These are phyloP conservation scores for Canis aureus DNA, from an alignment of 2,113 vertebrate genomes.

Conservation along the genomic window DNA sequence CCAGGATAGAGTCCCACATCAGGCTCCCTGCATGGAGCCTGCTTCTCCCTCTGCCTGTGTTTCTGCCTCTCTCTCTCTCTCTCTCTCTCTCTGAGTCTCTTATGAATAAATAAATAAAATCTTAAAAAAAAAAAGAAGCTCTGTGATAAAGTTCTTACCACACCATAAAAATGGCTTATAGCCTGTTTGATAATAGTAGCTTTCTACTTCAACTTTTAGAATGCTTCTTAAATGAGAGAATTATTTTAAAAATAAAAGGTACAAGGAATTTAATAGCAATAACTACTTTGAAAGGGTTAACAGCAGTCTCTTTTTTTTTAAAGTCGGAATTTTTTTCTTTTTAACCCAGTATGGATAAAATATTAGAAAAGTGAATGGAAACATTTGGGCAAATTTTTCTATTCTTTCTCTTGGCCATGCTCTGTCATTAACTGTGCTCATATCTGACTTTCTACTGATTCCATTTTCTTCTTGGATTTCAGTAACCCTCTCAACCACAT, in stretches of 20 bases:
- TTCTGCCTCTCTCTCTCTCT: no score
- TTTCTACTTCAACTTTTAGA: background rate
- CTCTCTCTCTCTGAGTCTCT: no score
- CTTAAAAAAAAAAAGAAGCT: background rate
- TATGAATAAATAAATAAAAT: no score
- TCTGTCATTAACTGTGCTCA: background rate
- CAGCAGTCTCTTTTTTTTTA: background rate
- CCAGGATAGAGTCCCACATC: no score
- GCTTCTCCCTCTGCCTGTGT: no score
- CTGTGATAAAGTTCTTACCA: background rate
- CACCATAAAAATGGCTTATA: background rate
- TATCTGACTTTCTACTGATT: background rate
- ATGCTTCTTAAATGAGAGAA: background rate
- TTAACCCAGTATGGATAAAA: background rate
- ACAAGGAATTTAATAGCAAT: slow-evolving; percentile 20
- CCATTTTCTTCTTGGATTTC: background rate
- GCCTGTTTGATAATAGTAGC: background rate
- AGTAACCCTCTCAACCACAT: background rate
- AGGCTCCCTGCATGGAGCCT: no score
- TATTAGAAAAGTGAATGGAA: slow-evolving; percentile 15
- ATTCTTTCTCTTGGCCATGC: background rate
- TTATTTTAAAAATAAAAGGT: slow-evolving; percentile 54
- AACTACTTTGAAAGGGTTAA: background rate
- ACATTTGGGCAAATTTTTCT: background rate
- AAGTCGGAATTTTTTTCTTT: slow-evolving; percentile 48